Base-by-base conservation (phyloP, 2,797 vertebrate species). In the Carapus acus region DNA sequence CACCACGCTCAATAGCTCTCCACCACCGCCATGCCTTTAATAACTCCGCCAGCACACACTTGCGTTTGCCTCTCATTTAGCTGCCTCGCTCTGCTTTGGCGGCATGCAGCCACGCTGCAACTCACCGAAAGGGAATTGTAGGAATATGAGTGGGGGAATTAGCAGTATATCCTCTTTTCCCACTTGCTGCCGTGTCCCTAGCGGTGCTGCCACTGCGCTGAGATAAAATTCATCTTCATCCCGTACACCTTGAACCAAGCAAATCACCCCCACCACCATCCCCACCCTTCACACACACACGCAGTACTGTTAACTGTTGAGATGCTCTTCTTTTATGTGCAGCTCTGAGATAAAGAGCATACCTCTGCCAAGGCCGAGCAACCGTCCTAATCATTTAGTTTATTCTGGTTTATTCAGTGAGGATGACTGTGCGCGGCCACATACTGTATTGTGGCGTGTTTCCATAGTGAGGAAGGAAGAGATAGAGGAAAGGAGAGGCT, bases 51-150 rank as follows among this genome's bases (percentile, higher is more conserved):
- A 80, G 85, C 83, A 84, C 80, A 73, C 78, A 87, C n/a, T n/a
- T 87, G 66, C 75, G 78, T 86, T 89, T 88, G 67, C 37, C 88
- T 84, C 79, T 88, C 79, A 87, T 87, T 88, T 85, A 65, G 83
- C 72, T 71, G 70, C 77, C 62, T 50, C 71, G 74, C 77, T 80
- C 5, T 83, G 73, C 80, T 86, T 86, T 84, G 72, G 73, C 76
- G 76, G 76, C 49, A 80, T 68, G 65, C 69, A 77, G 62, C 49
- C 70, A 74, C 69, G 76, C 76, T 81, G 69, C 65, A 74, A 9
- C 56, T 67, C 77, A 9, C 5, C 24, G 53, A 31, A 21, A 12
- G 83, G 81, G 82, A 86, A 78, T 76, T 64, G 49, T 60, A 72
- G 62, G 18, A 49, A 80, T 83, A 82, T 85, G 78, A 85, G 78